Evolutionary conservation across 2,797 vertebrate genomes (phyloP), one percentile per base, ranked within the genome.

Genomic region (Spheniscus humboldti): DNA sequence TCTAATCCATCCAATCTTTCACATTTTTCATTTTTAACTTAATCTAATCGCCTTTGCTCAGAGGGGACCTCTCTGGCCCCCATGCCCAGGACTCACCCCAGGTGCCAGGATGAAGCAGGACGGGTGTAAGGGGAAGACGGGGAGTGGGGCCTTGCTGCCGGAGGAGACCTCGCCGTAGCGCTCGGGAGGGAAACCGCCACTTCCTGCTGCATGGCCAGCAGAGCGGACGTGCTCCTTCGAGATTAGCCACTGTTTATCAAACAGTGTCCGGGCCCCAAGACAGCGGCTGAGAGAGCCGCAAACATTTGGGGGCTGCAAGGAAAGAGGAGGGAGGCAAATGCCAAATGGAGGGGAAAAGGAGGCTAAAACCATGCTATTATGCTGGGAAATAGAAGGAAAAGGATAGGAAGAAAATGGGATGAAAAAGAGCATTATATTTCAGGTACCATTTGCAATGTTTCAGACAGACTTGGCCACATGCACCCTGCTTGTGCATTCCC

Each of bases 281-380:
- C 79, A 68, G 79, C 1, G 0, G 48, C 92, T 41, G 48, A 63
- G 37, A 75, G 37, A 39, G 41, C 10, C 0, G 72, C 53, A 71
- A 95, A 60, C 73, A 31, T 14, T 63, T 90, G 79, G 69, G 94
- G 91, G 78, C 35, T 95, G 57, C 62, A 59, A 64, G 37, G 55
- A 91, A 96, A 93, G 73, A 78, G 76, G 89, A 95, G 81, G 85
- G 39, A 93, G 57, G 66, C 30, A 81, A 84, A 84, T 23, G 35
- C 28, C 82, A 96, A 87, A 81, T 88, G 76, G 73, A 92, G 55
- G 10, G 35, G 64, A n/a, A 83, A 83, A 81, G 15, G 16, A 60
- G 35, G 27, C 47, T 81, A 37, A 68, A 83, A 53, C 69, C 31
- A 18, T 30, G 31, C 13, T 82, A 18, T 18, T 60, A 11, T 56